Evolutionary conservation across 2,113 vertebrate species (phyloP).

Genomic region (Cyprinus carpio): DNA sequence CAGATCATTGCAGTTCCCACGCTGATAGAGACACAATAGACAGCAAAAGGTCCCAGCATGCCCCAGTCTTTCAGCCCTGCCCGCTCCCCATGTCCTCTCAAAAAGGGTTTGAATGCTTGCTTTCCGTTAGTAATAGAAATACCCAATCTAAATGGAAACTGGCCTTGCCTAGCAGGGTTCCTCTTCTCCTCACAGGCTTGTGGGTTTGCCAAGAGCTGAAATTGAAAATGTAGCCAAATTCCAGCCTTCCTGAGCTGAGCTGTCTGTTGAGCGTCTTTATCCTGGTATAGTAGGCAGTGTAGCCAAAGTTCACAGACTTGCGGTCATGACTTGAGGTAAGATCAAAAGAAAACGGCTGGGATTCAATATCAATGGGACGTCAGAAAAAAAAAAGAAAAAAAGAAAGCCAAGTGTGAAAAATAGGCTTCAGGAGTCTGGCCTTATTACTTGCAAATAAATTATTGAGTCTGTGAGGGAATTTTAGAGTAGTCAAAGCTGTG

Average conservation of each 20-base stretch:
- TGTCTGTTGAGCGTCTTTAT: slow-evolving; percentile 28
- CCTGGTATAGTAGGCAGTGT: neutral
- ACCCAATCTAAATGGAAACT: slow-evolving; percentile 44
- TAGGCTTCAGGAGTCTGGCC: neutral
- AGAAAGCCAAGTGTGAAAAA: slow-evolving; percentile 27
- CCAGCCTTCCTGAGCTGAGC: slow-evolving; percentile 16
- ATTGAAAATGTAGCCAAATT: slow-evolving; percentile 6
- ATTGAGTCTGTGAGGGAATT: slow-evolving; percentile 6
- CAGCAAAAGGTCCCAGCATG: slow-evolving; percentile 48
- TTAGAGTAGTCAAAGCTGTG: slow-evolving; percentile 8
- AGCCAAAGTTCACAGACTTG: slow-evolving; percentile 21
- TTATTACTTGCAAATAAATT: slow-evolving; percentile 24
- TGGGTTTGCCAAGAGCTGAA: slow-evolving; percentile 36
- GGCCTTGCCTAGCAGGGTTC: slow-evolving; percentile 32
- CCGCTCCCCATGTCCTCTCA: slow-evolving; percentile 52
- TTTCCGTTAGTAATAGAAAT: slow-evolving; percentile 28
- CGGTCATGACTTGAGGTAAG: slow-evolving; percentile 25
- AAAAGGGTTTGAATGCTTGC: slow-evolving; percentile 38
- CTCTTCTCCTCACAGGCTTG: slow-evolving; percentile 19
- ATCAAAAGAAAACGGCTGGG: slow-evolving; percentile 15
- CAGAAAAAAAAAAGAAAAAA: neutral
- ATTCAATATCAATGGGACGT: slow-evolving; percentile 32
- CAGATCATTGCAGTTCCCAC: slow-evolving; percentile 45
- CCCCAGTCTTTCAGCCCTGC: slow-evolving; percentile 37
- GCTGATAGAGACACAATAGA: slow-evolving; percentile 47